Evolutionary conservation across 1,140 invertebrate genomes (phyloP).

Genomic region (Pentalonia nigronervosa): DNA sequence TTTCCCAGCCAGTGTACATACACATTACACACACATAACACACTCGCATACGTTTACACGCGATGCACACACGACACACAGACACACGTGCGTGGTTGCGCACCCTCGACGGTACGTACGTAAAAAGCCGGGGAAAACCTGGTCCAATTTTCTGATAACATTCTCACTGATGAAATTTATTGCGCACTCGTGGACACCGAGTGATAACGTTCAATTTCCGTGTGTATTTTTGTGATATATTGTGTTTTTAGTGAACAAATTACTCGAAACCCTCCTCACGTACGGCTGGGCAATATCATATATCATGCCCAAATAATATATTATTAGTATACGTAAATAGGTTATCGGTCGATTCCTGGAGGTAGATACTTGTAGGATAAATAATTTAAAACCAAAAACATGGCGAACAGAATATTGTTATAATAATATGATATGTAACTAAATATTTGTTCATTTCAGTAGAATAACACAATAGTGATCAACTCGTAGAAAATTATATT

Average conservation of each 20-base stretch:
- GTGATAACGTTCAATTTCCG: constrained; percentile 42
- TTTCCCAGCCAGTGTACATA: neutral
- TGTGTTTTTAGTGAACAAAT: constrained; percentile 33
- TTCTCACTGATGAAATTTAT: constrained; percentile 40
- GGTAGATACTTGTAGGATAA: neutral
- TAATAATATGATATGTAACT: neutral
- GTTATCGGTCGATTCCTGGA: neutral
- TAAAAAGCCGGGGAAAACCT: neutral
- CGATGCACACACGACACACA: no score
- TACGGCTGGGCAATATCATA: neutral
- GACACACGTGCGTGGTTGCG: no score
- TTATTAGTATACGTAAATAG: neutral
- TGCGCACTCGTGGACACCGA: constrained; percentile 27
- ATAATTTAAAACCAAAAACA: neutral
- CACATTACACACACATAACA: neutral
- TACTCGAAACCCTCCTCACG: neutral
- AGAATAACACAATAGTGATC: neutral
- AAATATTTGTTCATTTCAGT: neutral
- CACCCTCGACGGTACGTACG: neutral
- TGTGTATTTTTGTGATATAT: constrained; percentile 35
- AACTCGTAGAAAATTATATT: neutral
- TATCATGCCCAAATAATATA: neutral
- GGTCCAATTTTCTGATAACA: constrained; percentile 56
- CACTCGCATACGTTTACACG: no score
- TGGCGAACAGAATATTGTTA: neutral